Base-by-base conservation (phyloP, 2,888 invertebrate species). In the Chrysopilus asiliformis region DNA sequence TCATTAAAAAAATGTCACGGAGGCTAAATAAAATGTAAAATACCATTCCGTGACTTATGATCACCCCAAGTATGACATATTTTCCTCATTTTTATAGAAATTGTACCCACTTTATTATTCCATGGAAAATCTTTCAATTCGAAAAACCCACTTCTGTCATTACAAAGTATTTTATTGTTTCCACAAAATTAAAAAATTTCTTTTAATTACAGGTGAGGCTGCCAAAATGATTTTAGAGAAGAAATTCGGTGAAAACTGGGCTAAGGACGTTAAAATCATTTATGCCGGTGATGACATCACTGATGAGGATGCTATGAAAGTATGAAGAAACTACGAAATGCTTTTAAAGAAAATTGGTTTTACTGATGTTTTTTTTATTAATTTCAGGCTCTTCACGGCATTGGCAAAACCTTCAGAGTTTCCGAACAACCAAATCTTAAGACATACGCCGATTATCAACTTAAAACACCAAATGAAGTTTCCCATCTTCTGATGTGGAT, bases 291-390 rank as follows among this genome's bases (percentile, higher is more conserved):
- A 89, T 57, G 89, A 87, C 58, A 76, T 74, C 44, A 89, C 87
- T 6, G 89, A 89, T 57, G 87, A 89, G 65, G 87, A 87, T 58
- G 89, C 87, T 32, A 87, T 89, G 78, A 71, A 76, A 73, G 83
- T 85, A 41, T 5, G 22, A 16, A 26, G 19, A 14, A 20, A 13
- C 10, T 14, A 29, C 6, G 18, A 18, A 40, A 29, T 13, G 18
- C 18, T 17, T 31, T 34, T 12, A 27, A 17, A 19, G 20, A 22
- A 30, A 24, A 30, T 10, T 16, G 4, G 13, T 25, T 2, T 15
- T 10, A 25, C 24, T 5, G n/a, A 22, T 22, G 45, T 40, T 34
- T 10, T 2, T 26, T 25, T 16, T 3, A 24, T 24, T 14, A 24
- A 20, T 15, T 34, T 18, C 46, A 76, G 74, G 72, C 75, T 13